These are phyloP conservation scores for Dendropsophus ebraccatus DNA, from an alignment of 2,113 vertebrate genomes.

Conservation along the genomic window DNA sequence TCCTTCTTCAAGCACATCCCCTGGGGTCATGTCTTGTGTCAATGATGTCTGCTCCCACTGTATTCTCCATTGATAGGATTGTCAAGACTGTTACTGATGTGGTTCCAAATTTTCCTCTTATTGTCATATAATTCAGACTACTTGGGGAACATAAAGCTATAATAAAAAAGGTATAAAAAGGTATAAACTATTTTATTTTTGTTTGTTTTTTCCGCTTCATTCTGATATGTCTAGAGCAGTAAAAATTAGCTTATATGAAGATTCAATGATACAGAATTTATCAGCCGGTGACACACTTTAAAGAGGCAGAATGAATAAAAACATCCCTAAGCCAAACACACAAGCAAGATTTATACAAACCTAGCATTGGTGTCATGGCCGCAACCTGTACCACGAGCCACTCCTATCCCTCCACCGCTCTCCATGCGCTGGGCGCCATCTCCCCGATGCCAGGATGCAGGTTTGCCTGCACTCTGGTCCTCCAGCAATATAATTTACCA, in stretches of 20 bases:
- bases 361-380: background rate
- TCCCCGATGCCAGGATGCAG: no score
- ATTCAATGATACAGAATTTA: background rate
- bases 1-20: conserved; percentile 47
- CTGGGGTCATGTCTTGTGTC: conserved; percentile 47
- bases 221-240: background rate
- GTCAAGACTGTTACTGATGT: conserved; percentile 39
- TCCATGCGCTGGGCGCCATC: no score
- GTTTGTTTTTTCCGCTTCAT: background rate
- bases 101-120: conserved; percentile 15
- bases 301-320: background rate
- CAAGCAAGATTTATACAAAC: background rate
- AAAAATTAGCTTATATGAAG: background rate
- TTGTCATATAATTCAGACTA: background rate
- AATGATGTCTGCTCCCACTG: conserved; percentile 36
- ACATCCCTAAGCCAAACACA: background rate
- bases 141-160: background rate
- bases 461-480: no score
- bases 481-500: no score
- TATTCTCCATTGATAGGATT: conserved; percentile 43
- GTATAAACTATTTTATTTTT: background rate
- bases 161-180: conserved; percentile 23
- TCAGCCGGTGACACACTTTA: background rate
- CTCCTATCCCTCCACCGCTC: no score
- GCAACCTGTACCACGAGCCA: background rate